These are phyloP conservation scores for Vanessa atalanta DNA, from an alignment of 1,140 invertebrate species.

Conservation along the genomic window DNA sequence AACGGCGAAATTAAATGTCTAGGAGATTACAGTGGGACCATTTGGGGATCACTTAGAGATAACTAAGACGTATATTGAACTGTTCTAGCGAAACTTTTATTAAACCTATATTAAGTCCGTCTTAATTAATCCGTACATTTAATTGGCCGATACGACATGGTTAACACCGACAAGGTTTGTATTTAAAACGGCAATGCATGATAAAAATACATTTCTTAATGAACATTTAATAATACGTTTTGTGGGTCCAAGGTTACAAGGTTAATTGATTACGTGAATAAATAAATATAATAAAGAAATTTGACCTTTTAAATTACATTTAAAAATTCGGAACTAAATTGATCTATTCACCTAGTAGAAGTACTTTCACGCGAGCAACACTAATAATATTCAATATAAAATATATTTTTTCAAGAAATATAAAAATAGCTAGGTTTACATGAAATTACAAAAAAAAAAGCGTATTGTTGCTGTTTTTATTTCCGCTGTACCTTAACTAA, in stretches of 20 bases:
- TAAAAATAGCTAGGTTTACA: too few relatives aligned
- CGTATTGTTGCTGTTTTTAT: not conserved
- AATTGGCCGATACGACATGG: not conserved
- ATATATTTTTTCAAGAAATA: too few relatives aligned
- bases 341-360: too few relatives aligned
- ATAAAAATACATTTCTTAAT: too few relatives aligned
- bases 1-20: conserved; percentile 74
- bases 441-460: too few relatives aligned
- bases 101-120: conserved; percentile 24
- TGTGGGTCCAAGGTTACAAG: not conserved
- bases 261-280: not conserved
- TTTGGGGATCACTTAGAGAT: conserved; percentile 63
- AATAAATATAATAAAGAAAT: not conserved
- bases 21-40: conserved; percentile 60
- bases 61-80: conserved; percentile 65
- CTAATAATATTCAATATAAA: too few relatives aligned
- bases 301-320: too few relatives aligned
- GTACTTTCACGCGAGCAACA: too few relatives aligned
- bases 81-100: conserved; percentile 50
- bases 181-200: too few relatives aligned
- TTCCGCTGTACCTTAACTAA: conserved; percentile 3
- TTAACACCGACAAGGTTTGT: not conserved
- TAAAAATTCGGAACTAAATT: too few relatives aligned
- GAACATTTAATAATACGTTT: too few relatives aligned
- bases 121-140: not conserved